These are phyloP conservation scores for Mormyrus hasselquistii DNA, from an alignment of 2,797 vertebrate species.

Conservation along the genomic window DNA sequence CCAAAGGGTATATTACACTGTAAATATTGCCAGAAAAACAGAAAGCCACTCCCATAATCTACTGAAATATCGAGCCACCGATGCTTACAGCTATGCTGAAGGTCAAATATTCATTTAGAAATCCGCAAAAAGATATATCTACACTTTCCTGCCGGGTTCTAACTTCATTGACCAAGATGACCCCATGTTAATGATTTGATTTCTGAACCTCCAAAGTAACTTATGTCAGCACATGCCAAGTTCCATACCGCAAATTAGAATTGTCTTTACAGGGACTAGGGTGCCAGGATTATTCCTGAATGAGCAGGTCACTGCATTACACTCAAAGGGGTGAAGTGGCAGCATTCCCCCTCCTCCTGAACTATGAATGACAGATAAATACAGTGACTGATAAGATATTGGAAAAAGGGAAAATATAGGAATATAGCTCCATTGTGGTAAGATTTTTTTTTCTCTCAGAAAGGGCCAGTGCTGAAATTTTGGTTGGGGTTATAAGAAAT, in stretches of 20 bases:
- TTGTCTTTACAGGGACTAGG: not conserved
- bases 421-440: not conserved
- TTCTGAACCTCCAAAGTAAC: slow-evolving; percentile 42
- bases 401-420: not conserved
- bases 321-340: not conserved
- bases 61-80: slow-evolving; percentile 30
- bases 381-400: not conserved
- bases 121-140: slow-evolving; percentile 48
- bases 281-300: not conserved
- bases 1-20: slow-evolving; percentile 39
- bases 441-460: not conserved
- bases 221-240: not conserved
- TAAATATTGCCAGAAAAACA: slow-evolving; percentile 31
- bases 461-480: not conserved
- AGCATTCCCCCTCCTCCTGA: not conserved
- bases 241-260: not conserved
- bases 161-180: slow-evolving; percentile 46
- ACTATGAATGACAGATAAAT: not conserved
- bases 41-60: not conserved
- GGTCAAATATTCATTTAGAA: slow-evolving; percentile 56
- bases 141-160: slow-evolving; percentile 39
- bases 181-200: slow-evolving; percentile 53
- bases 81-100: slow-evolving; percentile 35
- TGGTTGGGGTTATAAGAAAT: not conserved
- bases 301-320: not conserved